phyloP scores from a whole-genome alignment of 2,888 invertebrate genomes.

The Watsonalla cultraria region DNA sequence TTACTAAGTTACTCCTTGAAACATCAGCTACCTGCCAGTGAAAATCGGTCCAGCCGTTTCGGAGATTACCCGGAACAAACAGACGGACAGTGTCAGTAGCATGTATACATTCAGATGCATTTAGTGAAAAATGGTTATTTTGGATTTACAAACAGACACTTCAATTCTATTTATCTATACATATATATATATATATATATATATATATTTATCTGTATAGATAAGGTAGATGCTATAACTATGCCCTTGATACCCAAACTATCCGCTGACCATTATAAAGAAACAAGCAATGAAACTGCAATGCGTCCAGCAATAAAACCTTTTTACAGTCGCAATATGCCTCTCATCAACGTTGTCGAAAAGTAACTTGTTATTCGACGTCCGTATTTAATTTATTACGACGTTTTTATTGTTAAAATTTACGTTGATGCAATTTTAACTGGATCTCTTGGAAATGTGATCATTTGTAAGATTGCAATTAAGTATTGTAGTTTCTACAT shows the following conservation, averaged over 20 bases:
- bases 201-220: too few relatives aligned
- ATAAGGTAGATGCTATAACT: background rate
- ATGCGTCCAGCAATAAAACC: constrained; percentile 62
- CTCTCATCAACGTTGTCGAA: constrained; percentile 54
- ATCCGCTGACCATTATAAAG: background rate
- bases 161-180: too few relatives aligned
- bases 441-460: background rate
- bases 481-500: too few relatives aligned
- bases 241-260: background rate
- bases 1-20: too few relatives aligned
- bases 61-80: too few relatives aligned
- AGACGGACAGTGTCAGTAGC: too few relatives aligned
- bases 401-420: constrained; percentile 62
- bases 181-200: too few relatives aligned
- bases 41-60: too few relatives aligned
- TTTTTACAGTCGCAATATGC: constrained; percentile 65
- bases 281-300: constrained; percentile 42
- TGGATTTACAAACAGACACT: too few relatives aligned
- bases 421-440: constrained; percentile 45
- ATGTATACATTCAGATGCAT: too few relatives aligned
- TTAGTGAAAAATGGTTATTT: too few relatives aligned
- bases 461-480: background rate
- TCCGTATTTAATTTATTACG: constrained; percentile 56
- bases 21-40: too few relatives aligned
- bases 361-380: constrained; percentile 61